Conservation (phyloP, 2,113 vertebrate species). For the Chinchilla lanigera region DNA sequence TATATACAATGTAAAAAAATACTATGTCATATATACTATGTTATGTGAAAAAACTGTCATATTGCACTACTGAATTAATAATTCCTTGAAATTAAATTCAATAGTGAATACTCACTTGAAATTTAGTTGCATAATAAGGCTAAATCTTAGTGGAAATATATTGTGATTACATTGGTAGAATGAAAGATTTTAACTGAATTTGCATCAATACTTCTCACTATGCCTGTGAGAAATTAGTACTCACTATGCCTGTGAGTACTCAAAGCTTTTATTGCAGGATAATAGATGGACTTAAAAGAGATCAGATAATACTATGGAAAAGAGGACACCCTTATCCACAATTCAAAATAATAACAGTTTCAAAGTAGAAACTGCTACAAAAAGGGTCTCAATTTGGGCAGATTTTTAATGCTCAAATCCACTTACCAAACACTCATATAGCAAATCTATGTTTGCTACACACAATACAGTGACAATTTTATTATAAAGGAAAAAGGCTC, state of each 20-base stretch:
- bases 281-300: neutral
- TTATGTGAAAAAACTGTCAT: neutral
- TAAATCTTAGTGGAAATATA: neutral
- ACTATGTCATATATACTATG: neutral
- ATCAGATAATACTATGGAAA: neutral
- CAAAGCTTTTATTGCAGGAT: neutral
- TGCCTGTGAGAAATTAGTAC: neutral
- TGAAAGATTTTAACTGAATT: slow-evolving; percentile 11
- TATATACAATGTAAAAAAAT: neutral
- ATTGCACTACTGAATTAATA: neutral
- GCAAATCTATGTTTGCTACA: neutral
- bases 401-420: neutral
- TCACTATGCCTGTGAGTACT: too few relatives aligned
- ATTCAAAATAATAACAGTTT: neutral
- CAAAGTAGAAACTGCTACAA: neutral
- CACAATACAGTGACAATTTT: neutral
- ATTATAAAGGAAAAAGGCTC: neutral
- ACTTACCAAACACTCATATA: neutral
- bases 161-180: neutral
- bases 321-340: neutral
- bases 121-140: neutral
- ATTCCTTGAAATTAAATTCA: neutral
- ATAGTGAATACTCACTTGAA: neutral
- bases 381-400: neutral
- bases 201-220: neutral